These are phyloP conservation scores for Pyrocephalus nanus DNA, from an alignment of 2,797 vertebrate genomes.

Conservation along the genomic window DNA sequence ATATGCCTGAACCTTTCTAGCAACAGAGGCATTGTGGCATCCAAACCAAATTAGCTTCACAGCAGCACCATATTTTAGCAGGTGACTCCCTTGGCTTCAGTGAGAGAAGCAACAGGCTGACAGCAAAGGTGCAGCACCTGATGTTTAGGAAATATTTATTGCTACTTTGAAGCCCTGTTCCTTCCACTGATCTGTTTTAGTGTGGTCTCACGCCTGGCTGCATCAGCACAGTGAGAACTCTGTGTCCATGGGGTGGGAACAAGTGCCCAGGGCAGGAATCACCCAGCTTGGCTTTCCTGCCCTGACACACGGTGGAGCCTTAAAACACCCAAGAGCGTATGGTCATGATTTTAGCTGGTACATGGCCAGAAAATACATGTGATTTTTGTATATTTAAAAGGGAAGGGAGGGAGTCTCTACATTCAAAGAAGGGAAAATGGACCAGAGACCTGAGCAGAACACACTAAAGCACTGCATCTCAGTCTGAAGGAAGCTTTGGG, in stretches of 20 bases:
- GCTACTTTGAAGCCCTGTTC: background rate
- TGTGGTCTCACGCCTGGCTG: fast-evolving
- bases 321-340: fast-evolving
- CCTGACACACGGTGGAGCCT: background rate
- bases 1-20: background rate
- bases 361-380: background rate
- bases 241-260: fast-evolving
- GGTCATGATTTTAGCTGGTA: background rate
- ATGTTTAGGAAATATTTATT: background rate
- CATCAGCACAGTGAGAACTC: background rate
- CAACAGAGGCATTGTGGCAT: background rate
- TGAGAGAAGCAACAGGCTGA: background rate
- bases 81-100: background rate
- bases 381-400: background rate
- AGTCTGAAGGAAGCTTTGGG: background rate
- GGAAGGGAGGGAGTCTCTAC: background rate
- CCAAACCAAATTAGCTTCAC: background rate
- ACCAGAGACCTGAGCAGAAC: background rate
- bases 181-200: background rate
- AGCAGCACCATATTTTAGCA: background rate
- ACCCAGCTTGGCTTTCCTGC: background rate
- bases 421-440: background rate
- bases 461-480: background rate
- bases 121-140: background rate
- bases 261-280: background rate